Percentiles rank a stretch among this genome's conserved stretches.
Evolutionary conservation across 2,888 invertebrate species (phyloP).

Genomic region (Chrysolina haemoptera): DNA sequence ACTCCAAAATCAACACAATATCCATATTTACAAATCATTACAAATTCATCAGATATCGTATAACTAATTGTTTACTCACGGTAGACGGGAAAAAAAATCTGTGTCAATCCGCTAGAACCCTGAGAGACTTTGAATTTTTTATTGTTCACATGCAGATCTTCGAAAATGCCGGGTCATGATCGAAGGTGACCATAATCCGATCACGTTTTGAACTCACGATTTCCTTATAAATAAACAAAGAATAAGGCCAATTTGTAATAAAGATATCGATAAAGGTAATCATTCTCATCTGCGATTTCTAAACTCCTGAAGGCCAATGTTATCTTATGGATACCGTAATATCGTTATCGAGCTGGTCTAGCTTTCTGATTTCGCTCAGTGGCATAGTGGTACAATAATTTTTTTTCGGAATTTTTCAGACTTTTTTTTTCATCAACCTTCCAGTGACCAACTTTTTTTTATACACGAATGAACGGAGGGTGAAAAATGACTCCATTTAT

Average conservation of each 20-base stretch:
- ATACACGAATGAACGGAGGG: too few species aligned
- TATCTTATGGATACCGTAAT: background rate
- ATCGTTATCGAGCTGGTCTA: background rate
- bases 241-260: slow-evolving; percentile 3
- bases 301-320: background rate
- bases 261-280: slow-evolving; percentile 8
- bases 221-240: slow-evolving; percentile 17
- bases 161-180: slow-evolving; percentile 29
- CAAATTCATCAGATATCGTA: slow-evolving; percentile 5
- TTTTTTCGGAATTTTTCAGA: too few species aligned
- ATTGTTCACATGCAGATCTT: slow-evolving; percentile 27
- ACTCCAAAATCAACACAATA: background rate
- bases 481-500: too few species aligned
- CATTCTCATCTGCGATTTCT: slow-evolving; percentile 1
- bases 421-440: too few species aligned
- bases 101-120: slow-evolving; percentile 29
- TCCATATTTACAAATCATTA: slow-evolving; percentile 1
- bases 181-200: slow-evolving; percentile 23
- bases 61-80: slow-evolving; percentile 18
- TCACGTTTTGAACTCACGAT: slow-evolving; percentile 19
- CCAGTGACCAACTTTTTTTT: too few species aligned
- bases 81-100: slow-evolving; percentile 20
- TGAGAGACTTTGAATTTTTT: slow-evolving; percentile 24
- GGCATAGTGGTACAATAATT: too few species aligned
- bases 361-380: background rate